phyloP scores from a whole-genome alignment of 1,140 invertebrate species.

The Ylistrum balloti region DNA sequence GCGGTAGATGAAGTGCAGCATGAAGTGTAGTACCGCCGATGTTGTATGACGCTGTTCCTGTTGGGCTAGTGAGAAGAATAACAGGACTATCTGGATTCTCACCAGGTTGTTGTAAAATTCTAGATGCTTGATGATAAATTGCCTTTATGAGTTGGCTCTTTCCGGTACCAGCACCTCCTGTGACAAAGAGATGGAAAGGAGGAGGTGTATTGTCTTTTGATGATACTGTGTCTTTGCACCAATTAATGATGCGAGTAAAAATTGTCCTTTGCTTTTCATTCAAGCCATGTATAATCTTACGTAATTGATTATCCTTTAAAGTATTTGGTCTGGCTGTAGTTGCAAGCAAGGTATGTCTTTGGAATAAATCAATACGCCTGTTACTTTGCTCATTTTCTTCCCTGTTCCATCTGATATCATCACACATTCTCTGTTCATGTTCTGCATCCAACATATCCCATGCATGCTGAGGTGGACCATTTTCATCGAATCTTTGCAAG shows the following conservation, averaged over 20 bases:
- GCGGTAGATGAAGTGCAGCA: background rate
- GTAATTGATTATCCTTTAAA: too few relatives aligned
- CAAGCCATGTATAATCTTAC: too few relatives aligned
- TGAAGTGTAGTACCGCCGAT: conserved; percentile 43
- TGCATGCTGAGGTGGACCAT: conserved; percentile 48
- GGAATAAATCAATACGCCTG: background rate
- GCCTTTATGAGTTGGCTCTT: conserved; percentile 45
- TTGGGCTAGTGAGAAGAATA: conserved; percentile 37
- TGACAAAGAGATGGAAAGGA: conserved; percentile 44
- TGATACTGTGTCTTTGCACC: background rate
- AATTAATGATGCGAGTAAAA: conserved; percentile 41
- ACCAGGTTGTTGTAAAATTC: conserved; percentile 7
- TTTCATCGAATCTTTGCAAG: conserved; percentile 31
- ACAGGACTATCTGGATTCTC: background rate
- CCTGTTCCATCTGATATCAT: background rate
- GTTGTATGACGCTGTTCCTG: conserved; percentile 31
- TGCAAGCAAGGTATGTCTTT: background rate
- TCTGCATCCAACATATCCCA: conserved; percentile 47
- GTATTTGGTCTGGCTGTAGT: too few relatives aligned
- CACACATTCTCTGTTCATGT: background rate
- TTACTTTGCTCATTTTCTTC: background rate
- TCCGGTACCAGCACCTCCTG: conserved; percentile 42
- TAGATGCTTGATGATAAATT: conserved; percentile 46
- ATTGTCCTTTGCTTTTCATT: conserved; percentile 28
- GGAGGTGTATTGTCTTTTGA: background rate